Percentiles rank a stretch among this genome's conserved stretches.
Conservation (phyloP, 2,797 vertebrate genomes). For the Meriones psammophilus region DNA sequence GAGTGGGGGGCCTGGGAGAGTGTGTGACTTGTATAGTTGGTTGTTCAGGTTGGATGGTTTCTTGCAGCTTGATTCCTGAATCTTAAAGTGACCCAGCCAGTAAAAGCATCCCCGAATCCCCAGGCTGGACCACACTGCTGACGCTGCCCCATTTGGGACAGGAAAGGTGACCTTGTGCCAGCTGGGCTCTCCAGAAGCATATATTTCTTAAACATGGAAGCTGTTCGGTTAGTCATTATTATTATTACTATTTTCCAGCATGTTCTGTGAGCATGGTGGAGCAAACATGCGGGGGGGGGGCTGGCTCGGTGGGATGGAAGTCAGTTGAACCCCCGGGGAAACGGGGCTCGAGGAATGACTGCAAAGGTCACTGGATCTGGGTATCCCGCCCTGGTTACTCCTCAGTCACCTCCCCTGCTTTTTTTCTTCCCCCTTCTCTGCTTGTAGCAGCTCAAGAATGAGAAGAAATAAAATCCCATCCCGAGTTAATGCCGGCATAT, state of each 20-base stretch:
- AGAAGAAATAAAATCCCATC: slow-evolving; percentile 88
- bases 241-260: not conserved
- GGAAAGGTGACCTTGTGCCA: slow-evolving; percentile 88
- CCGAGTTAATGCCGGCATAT: slow-evolving; percentile 86
- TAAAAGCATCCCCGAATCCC: slow-evolving; percentile 42
- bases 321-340: slow-evolving; percentile 69
- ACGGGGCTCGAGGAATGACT: slow-evolving; percentile 67
- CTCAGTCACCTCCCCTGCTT: not conserved
- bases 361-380: slow-evolving; percentile 60
- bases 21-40: not conserved
- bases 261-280: not conserved
- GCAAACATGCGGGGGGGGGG: slow-evolving; percentile 38
- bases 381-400: slow-evolving; percentile 58
- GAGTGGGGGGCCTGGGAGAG: slow-evolving; percentile 2
- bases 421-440: slow-evolving; percentile 19
- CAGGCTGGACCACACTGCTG: slow-evolving; percentile 75
- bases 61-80: slow-evolving; percentile 37
- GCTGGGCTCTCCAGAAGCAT: slow-evolving; percentile 65
- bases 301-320: slow-evolving; percentile 66
- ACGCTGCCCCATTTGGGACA: slow-evolving; percentile 9
- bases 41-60: slow-evolving; percentile 49
- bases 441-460: slow-evolving; percentile 83
- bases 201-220: slow-evolving; percentile 67
- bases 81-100: slow-evolving; percentile 12
- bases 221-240: slow-evolving; percentile 62